Conservation (phyloP, 2,113 vertebrate genomes). For the Salvelinus alpinus region DNA sequence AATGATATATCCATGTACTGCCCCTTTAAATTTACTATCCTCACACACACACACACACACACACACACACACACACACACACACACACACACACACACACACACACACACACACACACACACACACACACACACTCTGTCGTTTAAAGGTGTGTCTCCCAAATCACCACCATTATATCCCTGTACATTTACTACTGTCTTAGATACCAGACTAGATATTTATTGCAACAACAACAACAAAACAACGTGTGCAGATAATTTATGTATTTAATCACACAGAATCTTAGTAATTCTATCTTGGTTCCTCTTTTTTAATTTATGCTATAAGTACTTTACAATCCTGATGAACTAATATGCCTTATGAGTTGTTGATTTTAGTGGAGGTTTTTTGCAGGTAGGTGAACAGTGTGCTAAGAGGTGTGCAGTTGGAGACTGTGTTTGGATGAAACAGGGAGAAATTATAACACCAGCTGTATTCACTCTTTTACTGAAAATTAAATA, state of each 20-base stretch:
- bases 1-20: conserved; percentile 49
- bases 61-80: conserved; percentile 23
- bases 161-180: conserved; percentile 41
- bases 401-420: conserved; percentile 35
- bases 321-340: conserved; percentile 56
- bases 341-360: conserved; percentile 73
- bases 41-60: conserved; percentile 28
- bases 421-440: conserved; percentile 49
- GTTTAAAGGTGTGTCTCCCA: conserved; percentile 22
- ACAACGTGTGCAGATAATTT: conserved; percentile 34
- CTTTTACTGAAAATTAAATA: conserved; percentile 72
- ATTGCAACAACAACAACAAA: conserved; percentile 54
- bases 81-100: conserved; percentile 12
- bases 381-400: conserved; percentile 61
- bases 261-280: conserved; percentile 38
- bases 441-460: conserved; percentile 60
- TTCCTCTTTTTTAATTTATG: conserved; percentile 15
- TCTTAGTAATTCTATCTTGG: conserved; percentile 40
- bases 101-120: conserved; percentile 17
- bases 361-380: conserved; percentile 59
- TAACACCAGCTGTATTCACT: conserved; percentile 73
- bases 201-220: conserved; percentile 67
- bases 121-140: conserved; percentile 12
- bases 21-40: conserved; percentile 58
- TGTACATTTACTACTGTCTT: conserved; percentile 72